These are phyloP conservation scores for Pachymerium ferrugineum DNA, from an alignment of 2,888 invertebrate species.

Conservation along the genomic window DNA sequence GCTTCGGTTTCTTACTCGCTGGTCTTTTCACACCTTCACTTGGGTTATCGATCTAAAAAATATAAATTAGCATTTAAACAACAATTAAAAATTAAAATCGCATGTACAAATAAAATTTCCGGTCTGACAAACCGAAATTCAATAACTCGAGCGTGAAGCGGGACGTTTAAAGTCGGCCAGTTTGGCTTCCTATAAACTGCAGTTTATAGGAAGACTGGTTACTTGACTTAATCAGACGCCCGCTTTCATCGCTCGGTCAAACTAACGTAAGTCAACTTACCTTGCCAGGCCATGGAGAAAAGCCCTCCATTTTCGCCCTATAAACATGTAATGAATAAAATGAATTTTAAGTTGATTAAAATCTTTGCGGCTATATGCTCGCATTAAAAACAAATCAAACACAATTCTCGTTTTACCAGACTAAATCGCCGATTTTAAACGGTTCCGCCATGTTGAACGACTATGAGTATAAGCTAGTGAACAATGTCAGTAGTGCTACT, in stretches of 20 bases:
- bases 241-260: slow-evolving; percentile 20
- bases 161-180: not conserved
- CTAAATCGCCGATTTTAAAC: slow-evolving; percentile 62
- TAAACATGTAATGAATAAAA: slow-evolving; percentile 47
- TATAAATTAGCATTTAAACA: not conserved
- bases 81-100: not conserved
- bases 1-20: slow-evolving; percentile 63
- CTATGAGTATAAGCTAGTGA: too few relatives aligned
- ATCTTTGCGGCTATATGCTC: slow-evolving; percentile 21
- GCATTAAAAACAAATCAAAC: not conserved
- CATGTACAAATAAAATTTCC: not conserved
- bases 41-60: slow-evolving; percentile 72
- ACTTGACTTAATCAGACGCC: not conserved
- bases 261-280: slow-evolving; percentile 60
- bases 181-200: too few relatives aligned
- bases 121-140: not conserved
- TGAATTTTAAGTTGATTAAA: not conserved
- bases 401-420: slow-evolving; percentile 55
- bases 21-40: slow-evolving; percentile 70
- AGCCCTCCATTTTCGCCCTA: slow-evolving; percentile 98
- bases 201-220: not conserved
- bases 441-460: slow-evolving; percentile 53
- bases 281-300: slow-evolving; percentile 94
- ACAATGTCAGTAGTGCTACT: too few relatives aligned
- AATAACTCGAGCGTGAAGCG: not conserved